Conservation (phyloP, 2,797 vertebrate species). For the Molothrus ater region DNA sequence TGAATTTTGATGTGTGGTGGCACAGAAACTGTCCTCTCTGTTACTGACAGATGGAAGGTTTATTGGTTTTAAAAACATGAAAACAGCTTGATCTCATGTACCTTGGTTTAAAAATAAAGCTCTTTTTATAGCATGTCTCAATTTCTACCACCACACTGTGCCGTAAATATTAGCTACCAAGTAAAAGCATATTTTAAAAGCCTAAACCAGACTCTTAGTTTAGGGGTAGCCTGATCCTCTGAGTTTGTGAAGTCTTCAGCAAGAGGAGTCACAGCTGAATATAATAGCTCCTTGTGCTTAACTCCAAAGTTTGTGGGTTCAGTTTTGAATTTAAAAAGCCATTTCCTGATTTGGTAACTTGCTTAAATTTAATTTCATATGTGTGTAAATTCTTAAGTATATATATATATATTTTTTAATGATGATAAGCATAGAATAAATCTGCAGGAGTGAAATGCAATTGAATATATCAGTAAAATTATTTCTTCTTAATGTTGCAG, state of each 20-base stretch:
- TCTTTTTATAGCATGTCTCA: slow-evolving; percentile 23
- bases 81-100: slow-evolving; percentile 24
- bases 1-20: neutral
- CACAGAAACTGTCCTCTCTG: neutral
- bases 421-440: neutral
- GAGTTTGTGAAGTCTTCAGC: neutral
- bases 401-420: neutral
- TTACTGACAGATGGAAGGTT: neutral
- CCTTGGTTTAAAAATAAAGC: slow-evolving; percentile 42
- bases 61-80: neutral
- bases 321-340: neutral
- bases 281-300: neutral
- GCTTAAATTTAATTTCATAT: neutral
- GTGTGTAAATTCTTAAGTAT: neutral
- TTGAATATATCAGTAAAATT: slow-evolving; percentile 3
- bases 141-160: neutral
- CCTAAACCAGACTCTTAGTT: neutral
- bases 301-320: neutral
- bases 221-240: neutral
- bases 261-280: neutral
- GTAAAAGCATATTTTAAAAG: neutral
- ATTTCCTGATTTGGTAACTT: neutral
- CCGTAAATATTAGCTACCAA: neutral
- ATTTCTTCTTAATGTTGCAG: slow-evolving; percentile 76
- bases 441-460: neutral